These are phyloP conservation scores for Poecilia latipinna DNA, from an alignment of 2,113 vertebrate species.

Conservation along the genomic window DNA sequence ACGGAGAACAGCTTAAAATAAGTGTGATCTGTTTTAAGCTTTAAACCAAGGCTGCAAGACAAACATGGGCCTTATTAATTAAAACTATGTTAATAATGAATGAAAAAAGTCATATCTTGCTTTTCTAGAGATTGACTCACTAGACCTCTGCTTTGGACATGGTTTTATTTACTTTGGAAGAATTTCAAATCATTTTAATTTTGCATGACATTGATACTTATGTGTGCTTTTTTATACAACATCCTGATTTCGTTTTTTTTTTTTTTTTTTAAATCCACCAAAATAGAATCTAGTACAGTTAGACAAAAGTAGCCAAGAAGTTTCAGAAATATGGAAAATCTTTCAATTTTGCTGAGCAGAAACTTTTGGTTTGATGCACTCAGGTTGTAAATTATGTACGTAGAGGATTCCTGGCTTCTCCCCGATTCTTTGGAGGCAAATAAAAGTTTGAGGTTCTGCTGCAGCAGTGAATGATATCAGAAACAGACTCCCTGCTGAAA, in stretches of 20 bases:
- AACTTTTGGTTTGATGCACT: neutral
- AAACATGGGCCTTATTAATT: neutral
- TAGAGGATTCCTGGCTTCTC: neutral
- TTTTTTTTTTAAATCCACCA: no score
- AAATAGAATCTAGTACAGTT: neutral
- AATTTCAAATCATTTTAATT: no score
- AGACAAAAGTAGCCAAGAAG: neutral
- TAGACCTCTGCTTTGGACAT: no score
- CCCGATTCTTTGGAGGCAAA: neutral
- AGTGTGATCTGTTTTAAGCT: neutral
- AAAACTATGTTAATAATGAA: neutral
- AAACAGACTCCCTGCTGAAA: conserved; percentile 16
- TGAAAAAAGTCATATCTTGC: neutral
- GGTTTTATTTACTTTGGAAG: no score
- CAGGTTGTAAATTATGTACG: conserved; percentile 8
- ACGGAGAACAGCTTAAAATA: neutral
- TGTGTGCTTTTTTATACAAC: no score
- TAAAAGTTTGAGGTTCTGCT: neutral
- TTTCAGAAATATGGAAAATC: neutral
- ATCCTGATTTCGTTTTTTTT: no score
- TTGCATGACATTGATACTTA: no score
- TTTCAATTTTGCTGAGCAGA: neutral
- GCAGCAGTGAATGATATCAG: conserved; percentile 9
- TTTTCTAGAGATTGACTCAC: neutral
- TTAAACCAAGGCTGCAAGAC: neutral